Conservation (phyloP, 2,797 vertebrate genomes). For the Chlorospingus semifuscus region DNA sequence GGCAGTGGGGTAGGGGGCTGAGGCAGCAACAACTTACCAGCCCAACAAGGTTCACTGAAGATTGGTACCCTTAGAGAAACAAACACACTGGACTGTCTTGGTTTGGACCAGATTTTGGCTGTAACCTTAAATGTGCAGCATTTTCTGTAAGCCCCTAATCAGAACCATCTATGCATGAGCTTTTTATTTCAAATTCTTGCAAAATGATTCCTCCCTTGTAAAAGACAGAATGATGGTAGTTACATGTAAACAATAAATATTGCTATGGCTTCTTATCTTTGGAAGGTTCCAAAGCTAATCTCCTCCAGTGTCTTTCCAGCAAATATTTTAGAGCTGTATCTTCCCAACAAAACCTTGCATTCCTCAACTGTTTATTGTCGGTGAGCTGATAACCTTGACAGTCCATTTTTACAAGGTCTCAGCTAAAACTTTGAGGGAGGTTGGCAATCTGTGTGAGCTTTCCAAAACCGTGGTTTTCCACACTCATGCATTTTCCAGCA, state of each 20-base stretch:
- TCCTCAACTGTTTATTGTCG: conserved; percentile 38
- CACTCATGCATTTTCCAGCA: not conserved
- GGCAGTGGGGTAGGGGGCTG: not conserved
- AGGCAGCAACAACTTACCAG: not conserved
- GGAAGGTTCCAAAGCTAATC: conserved; percentile 11
- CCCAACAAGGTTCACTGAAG: not conserved
- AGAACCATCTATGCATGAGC: not conserved
- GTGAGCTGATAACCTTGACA: not conserved
- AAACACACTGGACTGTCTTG: not conserved
- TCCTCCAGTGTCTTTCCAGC: conserved; percentile 26
- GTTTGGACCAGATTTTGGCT: not conserved
- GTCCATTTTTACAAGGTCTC: conserved; percentile 42
- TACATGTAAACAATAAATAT: conserved; percentile 34
- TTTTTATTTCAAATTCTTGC: conserved; percentile 21
- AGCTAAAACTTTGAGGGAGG: not conserved
- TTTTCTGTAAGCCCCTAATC: not conserved
- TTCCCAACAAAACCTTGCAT: conserved; percentile 38
- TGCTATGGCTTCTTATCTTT: conserved; percentile 2
- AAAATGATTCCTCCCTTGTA: not conserved
- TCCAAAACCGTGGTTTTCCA: not conserved
- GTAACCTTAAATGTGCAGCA: not conserved
- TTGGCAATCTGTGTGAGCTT: not conserved
- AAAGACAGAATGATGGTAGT: not conserved
- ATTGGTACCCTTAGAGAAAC: not conserved
- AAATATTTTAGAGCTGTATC: not conserved